Evolutionary conservation across 2,888 invertebrate species (phyloP).

Genomic region (Melieria crassipennis): DNA sequence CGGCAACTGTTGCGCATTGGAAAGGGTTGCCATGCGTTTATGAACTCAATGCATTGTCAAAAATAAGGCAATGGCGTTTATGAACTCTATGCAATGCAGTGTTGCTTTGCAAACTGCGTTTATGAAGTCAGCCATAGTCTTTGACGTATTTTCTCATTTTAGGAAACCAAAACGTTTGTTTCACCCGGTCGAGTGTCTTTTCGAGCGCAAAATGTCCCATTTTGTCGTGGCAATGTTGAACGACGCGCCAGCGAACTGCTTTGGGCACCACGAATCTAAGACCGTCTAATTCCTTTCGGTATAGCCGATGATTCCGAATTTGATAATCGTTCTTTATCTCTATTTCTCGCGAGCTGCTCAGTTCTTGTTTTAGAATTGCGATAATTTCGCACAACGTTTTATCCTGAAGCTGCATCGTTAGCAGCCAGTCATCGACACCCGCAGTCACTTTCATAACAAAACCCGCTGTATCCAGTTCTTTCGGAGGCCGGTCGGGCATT

Average conservation of each 20-base stretch:
- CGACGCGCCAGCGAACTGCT: constrained; percentile 29
- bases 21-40: no score
- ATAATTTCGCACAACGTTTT: constrained; percentile 12
- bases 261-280: constrained; percentile 36
- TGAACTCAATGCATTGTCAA: no score
- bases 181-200: constrained; percentile 19
- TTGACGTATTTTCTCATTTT: constrained; percentile 31
- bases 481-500: constrained; percentile 15
- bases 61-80: no score
- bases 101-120: no score
- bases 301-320: constrained; percentile 35
- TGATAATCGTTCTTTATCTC: neutral
- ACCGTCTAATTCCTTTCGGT: constrained; percentile 10
- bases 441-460: constrained; percentile 25
- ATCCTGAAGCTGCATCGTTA: constrained; percentile 38
- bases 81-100: no score
- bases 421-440: constrained; percentile 34
- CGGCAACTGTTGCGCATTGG: no score
- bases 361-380: constrained; percentile 13
- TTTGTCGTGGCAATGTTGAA: constrained; percentile 27
- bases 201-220: constrained; percentile 29
- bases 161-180: constrained; percentile 24
- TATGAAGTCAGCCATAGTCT: no score
- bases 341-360: neutral
- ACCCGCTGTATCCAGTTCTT: neutral